Percentiles rank a stretch among this genome's conserved stretches.
These are phyloP conservation scores for Opisthocomus hoazin DNA, from an alignment of 2,113 vertebrate genomes.

Conservation along the genomic window DNA sequence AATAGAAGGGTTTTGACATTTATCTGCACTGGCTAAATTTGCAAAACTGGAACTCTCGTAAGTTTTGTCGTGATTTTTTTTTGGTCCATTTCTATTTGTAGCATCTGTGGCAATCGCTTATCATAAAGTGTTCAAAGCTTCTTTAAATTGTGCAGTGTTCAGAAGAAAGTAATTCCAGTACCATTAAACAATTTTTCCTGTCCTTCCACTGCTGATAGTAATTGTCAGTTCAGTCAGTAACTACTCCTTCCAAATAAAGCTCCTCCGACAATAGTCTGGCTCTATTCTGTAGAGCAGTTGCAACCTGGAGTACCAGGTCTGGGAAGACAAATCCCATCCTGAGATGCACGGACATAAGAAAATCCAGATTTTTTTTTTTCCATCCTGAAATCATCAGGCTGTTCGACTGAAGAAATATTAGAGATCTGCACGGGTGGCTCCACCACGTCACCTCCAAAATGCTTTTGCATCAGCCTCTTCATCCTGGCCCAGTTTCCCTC, in stretches of 20 bases:
- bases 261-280: background rate
- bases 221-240: background rate
- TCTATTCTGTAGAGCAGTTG: background rate
- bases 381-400: background rate
- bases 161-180: background rate
- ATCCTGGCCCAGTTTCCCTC: background rate
- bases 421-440: background rate
- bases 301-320: background rate
- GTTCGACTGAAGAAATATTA: background rate
- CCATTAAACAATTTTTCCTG: background rate
- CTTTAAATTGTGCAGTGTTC: background rate
- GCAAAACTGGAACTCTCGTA: background rate
- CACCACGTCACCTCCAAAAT: background rate
- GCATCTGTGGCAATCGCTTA: background rate
- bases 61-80: accelerated
- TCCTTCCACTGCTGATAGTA: background rate
- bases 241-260: background rate
- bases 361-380: background rate
- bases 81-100: background rate
- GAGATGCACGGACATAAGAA: background rate
- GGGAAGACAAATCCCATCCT: background rate
- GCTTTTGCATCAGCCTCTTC: background rate
- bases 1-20: accelerated
- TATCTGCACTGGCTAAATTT: background rate
- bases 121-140: background rate